Base-by-base conservation (phyloP, 1,140 invertebrate genomes). In the Ectropis grisescens region DNA sequence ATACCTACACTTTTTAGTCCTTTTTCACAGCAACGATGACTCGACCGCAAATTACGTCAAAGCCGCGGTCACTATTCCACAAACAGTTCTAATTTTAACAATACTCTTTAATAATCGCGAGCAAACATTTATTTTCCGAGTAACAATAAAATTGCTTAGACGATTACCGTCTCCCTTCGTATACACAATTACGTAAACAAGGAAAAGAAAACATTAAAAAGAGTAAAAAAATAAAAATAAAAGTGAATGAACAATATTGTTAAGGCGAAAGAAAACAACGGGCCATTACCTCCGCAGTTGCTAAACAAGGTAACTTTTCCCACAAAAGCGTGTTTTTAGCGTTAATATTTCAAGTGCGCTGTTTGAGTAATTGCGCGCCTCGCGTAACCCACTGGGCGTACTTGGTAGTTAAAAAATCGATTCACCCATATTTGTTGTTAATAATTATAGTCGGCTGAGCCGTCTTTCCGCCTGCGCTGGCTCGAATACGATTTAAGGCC, bases 381-480 rank as follows among this genome's bases (percentile, higher is more conserved):
- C 48, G 55, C 65, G 54, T 56, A 64, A n/a, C n/a, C n/a, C n/a
- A n/a, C 16, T 19, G 16, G 16, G 16, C 8, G 16, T 19, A 4
- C 16, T 19, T 3, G 16, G 16, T 19, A 19, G 3, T 19, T 19
- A 49, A 62, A 70, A 70, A 70, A 74, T 75, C 71, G 67, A 76
- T 80, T 72, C 60, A 61, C 67, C 67, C 69, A 74, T 71, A 79
- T 79, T 76, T 74, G 70, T 78, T 76, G 75, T 78, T 80, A 78
- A n/a, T n/a, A n/a, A 80, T 80, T 75, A 80, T 78, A 65, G 64
- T 65, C 66, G 70, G 64, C 68, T 66, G 58, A 69, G 61, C 57
- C 58, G 67, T 66, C 71, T 68, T 80, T 80, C 69, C 75, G 72
- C 75, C 60, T 74, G 56, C 50, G 47, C 68, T 58, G 67, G 37